Evolutionary conservation across 2,888 invertebrate species (phyloP).

Genomic region (Drosophila tripunctata): DNA sequence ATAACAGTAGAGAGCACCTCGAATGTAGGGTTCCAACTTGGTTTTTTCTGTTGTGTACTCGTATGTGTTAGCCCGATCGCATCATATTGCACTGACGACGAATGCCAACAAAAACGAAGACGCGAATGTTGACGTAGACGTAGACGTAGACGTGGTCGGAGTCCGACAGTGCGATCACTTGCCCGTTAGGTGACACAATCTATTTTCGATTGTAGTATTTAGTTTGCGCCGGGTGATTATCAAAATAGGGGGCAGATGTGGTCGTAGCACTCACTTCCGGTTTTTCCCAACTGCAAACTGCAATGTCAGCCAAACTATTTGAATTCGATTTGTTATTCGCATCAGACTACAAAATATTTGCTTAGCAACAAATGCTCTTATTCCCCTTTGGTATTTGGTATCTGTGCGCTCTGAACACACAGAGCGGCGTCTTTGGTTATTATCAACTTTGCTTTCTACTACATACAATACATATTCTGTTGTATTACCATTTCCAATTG

Average conservation of each 20-base stretch:
- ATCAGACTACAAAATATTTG: conserved; percentile 1
- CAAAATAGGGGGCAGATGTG: conserved; percentile 12
- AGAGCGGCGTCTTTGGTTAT: not conserved
- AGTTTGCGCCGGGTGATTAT: conserved; percentile 19
- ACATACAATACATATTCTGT: too few relatives aligned
- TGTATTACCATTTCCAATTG: conserved; percentile 29
- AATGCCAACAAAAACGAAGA: not conserved
- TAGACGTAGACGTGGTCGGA: conserved; percentile 17
- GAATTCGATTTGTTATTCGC: conserved; percentile 10
- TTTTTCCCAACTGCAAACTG: conserved; percentile 54
- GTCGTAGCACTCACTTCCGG: conserved; percentile 56
- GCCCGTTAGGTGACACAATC: conserved; percentile 65
- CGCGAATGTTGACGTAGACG: not conserved
- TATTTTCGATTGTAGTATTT: conserved; percentile 59
- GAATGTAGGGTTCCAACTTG: too few relatives aligned
- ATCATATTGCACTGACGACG: conserved; percentile 32
- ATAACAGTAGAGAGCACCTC: too few relatives aligned
- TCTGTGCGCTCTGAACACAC: not conserved
- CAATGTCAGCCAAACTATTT: conserved; percentile 22
- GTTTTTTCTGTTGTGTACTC: not conserved
- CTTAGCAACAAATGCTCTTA: conserved; percentile 33
- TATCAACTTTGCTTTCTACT: not conserved
- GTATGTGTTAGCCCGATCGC: conserved; percentile 12
- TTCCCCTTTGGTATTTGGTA: not conserved
- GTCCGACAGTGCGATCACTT: conserved; percentile 51